Percentiles rank a stretch among this genome's conserved stretches.
Conservation (phyloP, 2,888 invertebrate genomes). For the Apotomis turbidana region DNA sequence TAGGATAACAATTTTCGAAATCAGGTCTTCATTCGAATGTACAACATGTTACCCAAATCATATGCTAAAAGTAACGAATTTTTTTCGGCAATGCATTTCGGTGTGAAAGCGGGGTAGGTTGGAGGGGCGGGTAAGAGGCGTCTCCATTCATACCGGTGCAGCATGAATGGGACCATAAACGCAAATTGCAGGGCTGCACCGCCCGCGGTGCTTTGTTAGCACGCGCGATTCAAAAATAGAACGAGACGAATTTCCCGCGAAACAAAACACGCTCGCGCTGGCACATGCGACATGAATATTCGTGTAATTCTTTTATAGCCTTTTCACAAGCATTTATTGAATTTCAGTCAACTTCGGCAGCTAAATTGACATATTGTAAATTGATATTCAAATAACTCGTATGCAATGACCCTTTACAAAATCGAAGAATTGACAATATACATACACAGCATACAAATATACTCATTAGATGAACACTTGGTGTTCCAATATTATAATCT, state of each 20-base stretch:
- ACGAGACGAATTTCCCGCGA: slow-evolving; percentile 12
- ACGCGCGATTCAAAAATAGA: slow-evolving; percentile 37
- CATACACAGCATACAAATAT: neutral
- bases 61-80: neutral
- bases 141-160: slow-evolving; percentile 57
- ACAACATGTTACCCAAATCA: too few relatives aligned
- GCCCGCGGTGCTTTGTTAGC: slow-evolving; percentile 45
- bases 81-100: slow-evolving; percentile 11
- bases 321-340: neutral
- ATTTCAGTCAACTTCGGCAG: neutral
- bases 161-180: slow-evolving; percentile 61
- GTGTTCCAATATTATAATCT: too few relatives aligned
- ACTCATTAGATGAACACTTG: too few relatives aligned
- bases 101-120: slow-evolving; percentile 44
- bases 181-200: slow-evolving; percentile 62
- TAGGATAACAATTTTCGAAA: neutral
- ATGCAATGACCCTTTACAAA: neutral
- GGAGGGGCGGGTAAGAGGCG: slow-evolving; percentile 51
- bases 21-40: neutral
- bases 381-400: neutral
- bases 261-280: slow-evolving; percentile 18
- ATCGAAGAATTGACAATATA: neutral
- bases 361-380: neutral
- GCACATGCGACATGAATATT: neutral
- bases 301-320: neutral